phyloP scores from a whole-genome alignment of 92 coral and sea anemone species.

The Siderastrea siderea region DNA sequence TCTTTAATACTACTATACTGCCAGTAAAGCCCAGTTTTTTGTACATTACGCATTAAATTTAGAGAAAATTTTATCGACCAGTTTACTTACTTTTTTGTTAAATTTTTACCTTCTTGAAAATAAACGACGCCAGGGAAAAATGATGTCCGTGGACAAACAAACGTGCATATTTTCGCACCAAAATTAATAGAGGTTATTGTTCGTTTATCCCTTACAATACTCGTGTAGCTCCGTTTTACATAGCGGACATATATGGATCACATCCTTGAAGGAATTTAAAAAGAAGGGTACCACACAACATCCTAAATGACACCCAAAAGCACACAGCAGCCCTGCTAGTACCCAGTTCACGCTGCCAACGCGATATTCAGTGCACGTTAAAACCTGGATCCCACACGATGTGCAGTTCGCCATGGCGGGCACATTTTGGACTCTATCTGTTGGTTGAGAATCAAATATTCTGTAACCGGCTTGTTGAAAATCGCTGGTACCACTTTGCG shows the following conservation, averaged over 20 bases:
- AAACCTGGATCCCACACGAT: slow-evolving; percentile 25
- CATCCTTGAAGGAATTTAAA: slow-evolving; percentile 76
- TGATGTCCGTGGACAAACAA: too few species aligned
- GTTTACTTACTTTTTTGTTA: too few species aligned
- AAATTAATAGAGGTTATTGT: too few species aligned
- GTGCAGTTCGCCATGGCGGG: slow-evolving; percentile 20
- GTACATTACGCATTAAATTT: too few species aligned
- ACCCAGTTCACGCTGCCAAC: slow-evolving; percentile 30
- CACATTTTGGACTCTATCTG: neutral
- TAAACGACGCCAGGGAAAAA: too few species aligned
- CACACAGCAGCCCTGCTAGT: slow-evolving; percentile 26
- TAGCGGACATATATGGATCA: slow-evolving; percentile 81
- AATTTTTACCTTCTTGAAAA: too few species aligned
- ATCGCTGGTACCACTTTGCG: neutral
- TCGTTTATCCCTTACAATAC: neutral
- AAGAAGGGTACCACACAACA: slow-evolving; percentile 87
- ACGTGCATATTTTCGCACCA: too few species aligned
- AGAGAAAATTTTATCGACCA: too few species aligned
- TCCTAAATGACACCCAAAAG: slow-evolving; percentile 76
- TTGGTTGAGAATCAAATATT: neutral
- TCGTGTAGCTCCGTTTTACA: slow-evolving; percentile 76
- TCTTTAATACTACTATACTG: too few species aligned
- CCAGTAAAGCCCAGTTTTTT: too few species aligned
- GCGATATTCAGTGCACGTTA: slow-evolving; percentile 21
- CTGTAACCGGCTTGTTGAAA: neutral